Evolutionary conservation across 2,888 invertebrate genomes (phyloP), one percentile per base, ranked within the genome.

Genomic region (Dendrolimus houi): DNA sequence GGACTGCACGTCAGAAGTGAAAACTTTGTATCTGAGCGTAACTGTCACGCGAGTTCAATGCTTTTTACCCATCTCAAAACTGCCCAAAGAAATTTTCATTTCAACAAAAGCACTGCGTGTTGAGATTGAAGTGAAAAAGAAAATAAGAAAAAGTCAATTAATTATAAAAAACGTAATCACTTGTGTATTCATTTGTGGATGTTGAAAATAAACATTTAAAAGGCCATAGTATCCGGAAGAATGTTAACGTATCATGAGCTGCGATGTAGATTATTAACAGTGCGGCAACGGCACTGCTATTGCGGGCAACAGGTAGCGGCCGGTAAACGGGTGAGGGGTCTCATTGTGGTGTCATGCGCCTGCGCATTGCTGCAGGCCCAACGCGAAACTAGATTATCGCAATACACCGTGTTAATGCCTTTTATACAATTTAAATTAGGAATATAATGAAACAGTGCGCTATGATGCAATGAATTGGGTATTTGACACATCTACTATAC

Each of bases 291-390:
- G 56, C 41, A 13, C 29, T 13, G 53, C 8, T 54, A 53, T 29
- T 54, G n/a, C 29, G 54, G 41, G 29, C 40, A 29, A 55, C 58
- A 63, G 62, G 61, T 61, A 62, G 63, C 60, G 59, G 57, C 64
- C 64, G 64, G 65, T 67, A 69, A 68, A 66, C 66, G 69, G 76
- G 76, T 76, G 77, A 79, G 77, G 79, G 78, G 77, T 71, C 65
- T 74, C 74, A 75, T 79, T 79, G 77, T 77, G 71, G 67, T 79
- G 79, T 77, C 79, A 72, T 57, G 66, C 64, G 62, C 61, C 56
- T 29, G 63, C 57, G 59, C 56, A 57, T 57, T 60, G 56, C 55
- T 17, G 52, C 54, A 47, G 53, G 54, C 59, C 52, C 29, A 29
- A 29, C 29, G 54, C 59, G 47, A 47, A 47, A 47, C 47, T 47